Evolutionary conservation across 1,140 invertebrate genomes (phyloP).

Genomic region (Pomacea maculata): DNA sequence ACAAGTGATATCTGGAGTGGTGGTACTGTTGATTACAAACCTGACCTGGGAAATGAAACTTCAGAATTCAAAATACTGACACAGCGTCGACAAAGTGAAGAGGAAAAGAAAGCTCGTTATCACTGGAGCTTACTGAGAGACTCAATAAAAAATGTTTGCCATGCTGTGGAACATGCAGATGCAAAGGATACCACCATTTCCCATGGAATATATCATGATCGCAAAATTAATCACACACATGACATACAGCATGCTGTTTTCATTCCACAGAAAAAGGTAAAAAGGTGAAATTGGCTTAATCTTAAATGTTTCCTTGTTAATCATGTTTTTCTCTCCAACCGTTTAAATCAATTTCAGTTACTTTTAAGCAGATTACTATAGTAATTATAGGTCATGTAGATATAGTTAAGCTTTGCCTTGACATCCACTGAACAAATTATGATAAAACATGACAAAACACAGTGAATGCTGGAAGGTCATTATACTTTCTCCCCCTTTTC

Average conservation of each 20-base stretch:
- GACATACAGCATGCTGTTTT: slow-evolving; percentile 48
- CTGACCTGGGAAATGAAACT: background rate
- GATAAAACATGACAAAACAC: background rate
- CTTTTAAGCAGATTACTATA: too few species aligned
- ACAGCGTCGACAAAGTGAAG: slow-evolving; percentile 37
- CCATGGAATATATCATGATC: slow-evolving; percentile 58
- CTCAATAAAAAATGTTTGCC: slow-evolving; percentile 40
- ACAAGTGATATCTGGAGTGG: background rate
- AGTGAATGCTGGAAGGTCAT: background rate
- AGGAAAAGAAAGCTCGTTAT: slow-evolving; percentile 42
- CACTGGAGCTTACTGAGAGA: slow-evolving; percentile 54
- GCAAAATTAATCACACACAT: slow-evolving; percentile 53
- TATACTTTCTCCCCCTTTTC: background rate
- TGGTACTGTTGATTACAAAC: background rate
- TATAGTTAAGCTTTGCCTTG: background rate
- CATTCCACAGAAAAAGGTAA: slow-evolving; percentile 52
- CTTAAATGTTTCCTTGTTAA: too few species aligned
- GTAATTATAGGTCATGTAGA: too few species aligned
- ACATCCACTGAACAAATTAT: background rate
- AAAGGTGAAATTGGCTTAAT: slow-evolving; percentile 39
- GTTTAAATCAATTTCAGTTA: too few species aligned
- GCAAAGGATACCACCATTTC: slow-evolving; percentile 45
- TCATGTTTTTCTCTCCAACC: too few species aligned
- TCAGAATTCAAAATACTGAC: slow-evolving; percentile 47
- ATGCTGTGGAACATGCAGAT: slow-evolving; percentile 50